Evolutionary conservation across 2,888 invertebrate species (phyloP).

Genomic region (Oscheius onirici): DNA sequence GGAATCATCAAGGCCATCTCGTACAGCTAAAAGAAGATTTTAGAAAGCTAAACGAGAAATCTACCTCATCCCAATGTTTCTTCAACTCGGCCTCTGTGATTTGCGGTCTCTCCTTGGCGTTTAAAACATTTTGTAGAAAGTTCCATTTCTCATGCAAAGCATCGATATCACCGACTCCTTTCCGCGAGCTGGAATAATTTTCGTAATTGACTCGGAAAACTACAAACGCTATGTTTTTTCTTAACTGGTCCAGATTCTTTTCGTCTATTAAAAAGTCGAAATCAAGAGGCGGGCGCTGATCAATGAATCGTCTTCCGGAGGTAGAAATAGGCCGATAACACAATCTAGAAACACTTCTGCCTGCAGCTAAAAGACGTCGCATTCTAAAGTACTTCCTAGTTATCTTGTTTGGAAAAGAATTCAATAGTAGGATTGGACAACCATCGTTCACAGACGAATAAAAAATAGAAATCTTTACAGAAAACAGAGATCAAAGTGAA

Average conservation of each 20-base stretch:
- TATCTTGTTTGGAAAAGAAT: too few species aligned
- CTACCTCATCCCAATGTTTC: conserved; percentile 58
- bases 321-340: too few species aligned
- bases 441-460: not conserved
- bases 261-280: conserved; percentile 68
- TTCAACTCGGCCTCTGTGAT: conserved; percentile 49
- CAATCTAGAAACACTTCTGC: too few species aligned
- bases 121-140: conserved; percentile 49
- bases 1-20: conserved; percentile 58
- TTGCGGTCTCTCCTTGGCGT: conserved; percentile 36
- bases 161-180: conserved; percentile 67
- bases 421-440: not conserved
- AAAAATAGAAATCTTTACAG: not conserved
- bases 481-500: not conserved
- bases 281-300: conserved; percentile 61
- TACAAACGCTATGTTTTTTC: conserved; percentile 47
- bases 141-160: conserved; percentile 57
- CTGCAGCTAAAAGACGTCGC: too few species aligned
- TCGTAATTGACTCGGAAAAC: not conserved
- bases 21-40: conserved; percentile 48
- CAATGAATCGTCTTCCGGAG: not conserved
- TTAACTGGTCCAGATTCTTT: conserved; percentile 53
- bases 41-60: not conserved
- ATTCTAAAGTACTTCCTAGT: too few species aligned
- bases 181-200: conserved; percentile 45